phyloP scores from a whole-genome alignment of 2,113 vertebrate genomes.

The Sinosuthora webbiana region DNA sequence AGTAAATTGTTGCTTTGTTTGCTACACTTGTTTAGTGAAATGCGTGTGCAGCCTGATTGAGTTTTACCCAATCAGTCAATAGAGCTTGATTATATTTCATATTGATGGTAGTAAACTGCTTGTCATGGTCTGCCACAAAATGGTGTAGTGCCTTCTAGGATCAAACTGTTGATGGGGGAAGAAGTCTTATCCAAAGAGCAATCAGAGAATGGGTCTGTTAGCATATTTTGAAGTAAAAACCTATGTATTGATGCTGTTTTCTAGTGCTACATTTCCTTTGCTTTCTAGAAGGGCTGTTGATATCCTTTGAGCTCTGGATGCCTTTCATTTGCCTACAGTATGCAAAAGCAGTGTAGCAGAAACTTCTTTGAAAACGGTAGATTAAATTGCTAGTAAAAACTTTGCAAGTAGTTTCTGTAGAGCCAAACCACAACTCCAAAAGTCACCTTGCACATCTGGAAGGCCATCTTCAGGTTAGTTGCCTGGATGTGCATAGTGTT shows the following conservation, averaged over 20 bases:
- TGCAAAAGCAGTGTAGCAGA: background rate
- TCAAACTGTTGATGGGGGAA: background rate
- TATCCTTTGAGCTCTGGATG: background rate
- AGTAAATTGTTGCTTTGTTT: conserved; percentile 19
- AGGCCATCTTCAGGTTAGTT: background rate
- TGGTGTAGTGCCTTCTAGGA: background rate
- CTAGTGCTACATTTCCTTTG: background rate
- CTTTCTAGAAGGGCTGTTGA: background rate
- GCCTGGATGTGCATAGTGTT: background rate
- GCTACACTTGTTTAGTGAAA: background rate
- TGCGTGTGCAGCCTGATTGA: background rate
- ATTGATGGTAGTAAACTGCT: background rate
- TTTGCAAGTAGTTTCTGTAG: fast-evolving
- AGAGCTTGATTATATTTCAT: background rate
- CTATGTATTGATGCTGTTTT: background rate
- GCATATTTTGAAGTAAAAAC: background rate
- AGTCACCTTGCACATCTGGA: background rate
- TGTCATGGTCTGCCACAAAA: background rate
- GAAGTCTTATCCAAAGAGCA: background rate
- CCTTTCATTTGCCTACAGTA: background rate
- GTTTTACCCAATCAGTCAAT: background rate
- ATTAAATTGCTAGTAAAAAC: background rate
- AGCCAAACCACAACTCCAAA: background rate
- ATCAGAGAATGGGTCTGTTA: background rate
- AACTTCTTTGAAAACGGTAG: background rate